A percentile compares a stretch with the other conserved stretches of the same genome.
Conservation (phyloP, 2,113 vertebrate genomes). For the Morone chrysops region DNA sequence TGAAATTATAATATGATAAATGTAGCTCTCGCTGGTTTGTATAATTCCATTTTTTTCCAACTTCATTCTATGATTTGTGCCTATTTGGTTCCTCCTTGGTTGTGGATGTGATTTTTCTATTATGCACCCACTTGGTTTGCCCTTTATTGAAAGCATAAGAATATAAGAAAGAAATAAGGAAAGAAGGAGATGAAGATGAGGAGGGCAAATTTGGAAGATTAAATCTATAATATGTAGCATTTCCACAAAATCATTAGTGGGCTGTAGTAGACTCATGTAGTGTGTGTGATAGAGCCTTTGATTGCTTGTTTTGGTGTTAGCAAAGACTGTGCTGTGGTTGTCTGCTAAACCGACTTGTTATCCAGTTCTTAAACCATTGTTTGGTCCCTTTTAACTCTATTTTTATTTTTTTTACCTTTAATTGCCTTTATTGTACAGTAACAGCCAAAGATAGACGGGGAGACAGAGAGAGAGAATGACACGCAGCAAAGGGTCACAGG, state of each 20-base stretch:
- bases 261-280: constrained; percentile 8
- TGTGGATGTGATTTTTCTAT: not conserved
- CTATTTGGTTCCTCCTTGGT: not conserved
- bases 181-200: not conserved
- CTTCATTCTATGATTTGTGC: not conserved
- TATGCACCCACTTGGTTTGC: not conserved
- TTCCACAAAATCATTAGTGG: not conserved
- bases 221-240: no score
- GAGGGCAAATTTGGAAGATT: no score
- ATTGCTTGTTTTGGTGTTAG: constrained; percentile 67
- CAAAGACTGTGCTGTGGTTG: constrained; percentile 38
- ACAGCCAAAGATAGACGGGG: no score
- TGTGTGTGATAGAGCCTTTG: constrained; percentile 41
- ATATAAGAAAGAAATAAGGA: not conserved
- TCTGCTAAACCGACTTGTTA: no score
- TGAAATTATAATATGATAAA: not conserved
- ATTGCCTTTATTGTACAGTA: no score
- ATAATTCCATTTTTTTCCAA: not conserved
- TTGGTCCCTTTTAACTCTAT: no score
- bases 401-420: no score
- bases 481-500: no score
- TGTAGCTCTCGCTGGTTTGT: not conserved
- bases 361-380: no score
- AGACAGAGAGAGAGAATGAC: no score
- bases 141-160: not conserved